These are phyloP conservation scores for Oegoconia quadripuncta DNA, from an alignment of 2,888 invertebrate species.

Conservation along the genomic window DNA sequence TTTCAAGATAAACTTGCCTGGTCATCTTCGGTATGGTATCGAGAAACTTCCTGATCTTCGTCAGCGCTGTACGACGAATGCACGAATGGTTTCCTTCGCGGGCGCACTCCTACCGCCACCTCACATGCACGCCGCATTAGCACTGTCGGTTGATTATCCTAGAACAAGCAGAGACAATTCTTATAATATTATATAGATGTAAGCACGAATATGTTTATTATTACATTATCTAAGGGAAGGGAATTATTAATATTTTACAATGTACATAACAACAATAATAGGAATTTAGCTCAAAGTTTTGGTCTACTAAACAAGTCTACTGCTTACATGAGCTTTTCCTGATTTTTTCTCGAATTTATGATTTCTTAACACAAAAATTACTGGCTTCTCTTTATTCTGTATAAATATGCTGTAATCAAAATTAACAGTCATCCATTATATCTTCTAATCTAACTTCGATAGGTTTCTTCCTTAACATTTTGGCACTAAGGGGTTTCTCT, in stretches of 20 bases:
- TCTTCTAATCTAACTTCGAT: slow-evolving; percentile 56
- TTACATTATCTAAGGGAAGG: no score
- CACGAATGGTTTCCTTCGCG: slow-evolving; percentile 47
- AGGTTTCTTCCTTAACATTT: slow-evolving; percentile 46
- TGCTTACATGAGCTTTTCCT: neutral
- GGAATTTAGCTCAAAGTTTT: no score
- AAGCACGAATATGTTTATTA: no score
- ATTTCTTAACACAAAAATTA: no score
- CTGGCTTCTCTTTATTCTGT: neutral
- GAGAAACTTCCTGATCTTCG: slow-evolving; percentile 36
- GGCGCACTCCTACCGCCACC: slow-evolving; percentile 51
- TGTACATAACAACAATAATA: no score
- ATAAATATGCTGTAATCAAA: slow-evolving; percentile 21
- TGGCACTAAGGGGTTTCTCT: slow-evolving; percentile 28
- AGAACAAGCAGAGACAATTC: slow-evolving; percentile 28
- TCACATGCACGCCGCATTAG: slow-evolving; percentile 65
- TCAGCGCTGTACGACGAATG: slow-evolving; percentile 40
- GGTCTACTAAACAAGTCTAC: neutral
- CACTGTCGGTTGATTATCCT: slow-evolving; percentile 56
- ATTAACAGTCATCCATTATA: slow-evolving; percentile 50
- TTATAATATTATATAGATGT: neutral
- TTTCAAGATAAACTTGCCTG: slow-evolving; percentile 41
- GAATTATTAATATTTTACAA: no score
- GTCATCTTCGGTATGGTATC: slow-evolving; percentile 55
- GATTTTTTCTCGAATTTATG: neutral